These are phyloP conservation scores for Desmophyllum pertusum DNA, from an alignment of 92 coral and sea anemone genomes.

Conservation along the genomic window DNA sequence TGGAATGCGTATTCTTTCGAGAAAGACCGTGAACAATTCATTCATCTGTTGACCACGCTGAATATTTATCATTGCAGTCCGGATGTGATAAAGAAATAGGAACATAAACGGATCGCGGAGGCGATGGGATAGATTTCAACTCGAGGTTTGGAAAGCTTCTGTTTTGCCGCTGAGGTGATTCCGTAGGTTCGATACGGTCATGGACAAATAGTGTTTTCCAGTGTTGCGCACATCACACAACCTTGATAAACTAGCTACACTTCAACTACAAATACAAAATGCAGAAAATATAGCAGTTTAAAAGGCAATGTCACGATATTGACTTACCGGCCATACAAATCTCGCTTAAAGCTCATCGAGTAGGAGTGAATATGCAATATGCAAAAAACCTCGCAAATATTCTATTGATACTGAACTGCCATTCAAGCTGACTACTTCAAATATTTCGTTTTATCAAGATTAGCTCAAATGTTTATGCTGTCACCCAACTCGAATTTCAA, in stretches of 20 bases:
- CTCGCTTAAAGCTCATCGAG: conserved; percentile 1
- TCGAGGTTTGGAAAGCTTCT: neutral
- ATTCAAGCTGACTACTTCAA: conserved; percentile 7
- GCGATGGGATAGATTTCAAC: neutral
- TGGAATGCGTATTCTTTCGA: neutral
- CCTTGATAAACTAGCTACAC: neutral
- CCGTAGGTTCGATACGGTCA: neutral
- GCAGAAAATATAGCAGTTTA: neutral
- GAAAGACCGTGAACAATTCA: conserved; percentile 14
- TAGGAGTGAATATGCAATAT: neutral
- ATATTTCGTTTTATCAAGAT: conserved; percentile 20
- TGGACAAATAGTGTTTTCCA: neutral
- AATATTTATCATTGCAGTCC: conserved; percentile 17
- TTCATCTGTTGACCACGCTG: conserved; percentile 7
- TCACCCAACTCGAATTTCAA: conserved; percentile 8
- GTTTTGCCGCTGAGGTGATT: neutral
- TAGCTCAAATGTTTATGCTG: conserved; percentile 18
- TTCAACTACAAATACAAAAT: neutral
- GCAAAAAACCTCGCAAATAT: neutral
- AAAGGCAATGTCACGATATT: neutral
- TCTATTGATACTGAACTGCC: conserved; percentile 14
- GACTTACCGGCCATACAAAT: neutral
- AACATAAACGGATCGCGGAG: neutral
- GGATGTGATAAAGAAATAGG: conserved; percentile 19
- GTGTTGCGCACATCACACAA: neutral